Percentiles rank a stretch among this genome's conserved stretches.
Conservation (phyloP, 2,888 invertebrate genomes). For the Agrotis clavis region DNA sequence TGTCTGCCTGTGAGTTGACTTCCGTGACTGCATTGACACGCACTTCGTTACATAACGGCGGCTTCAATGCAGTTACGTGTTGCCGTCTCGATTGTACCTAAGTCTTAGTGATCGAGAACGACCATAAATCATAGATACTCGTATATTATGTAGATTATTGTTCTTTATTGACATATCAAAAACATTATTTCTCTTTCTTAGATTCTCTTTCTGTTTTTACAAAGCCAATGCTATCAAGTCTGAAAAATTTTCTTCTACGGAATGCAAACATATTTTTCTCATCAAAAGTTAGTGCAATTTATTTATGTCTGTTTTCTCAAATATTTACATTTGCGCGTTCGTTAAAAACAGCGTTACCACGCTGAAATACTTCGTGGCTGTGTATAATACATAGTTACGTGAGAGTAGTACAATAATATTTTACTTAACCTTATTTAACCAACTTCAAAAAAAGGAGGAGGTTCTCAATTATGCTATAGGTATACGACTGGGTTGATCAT, state of each 20-base stretch:
- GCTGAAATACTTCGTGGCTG: slow-evolving; percentile 1
- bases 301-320: neutral
- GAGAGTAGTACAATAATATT: neutral
- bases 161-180: no score
- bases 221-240: neutral
- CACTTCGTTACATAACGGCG: slow-evolving; percentile 23
- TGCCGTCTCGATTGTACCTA: slow-evolving; percentile 12
- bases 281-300: neutral
- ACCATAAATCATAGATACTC: neutral
- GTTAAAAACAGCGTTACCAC: neutral
- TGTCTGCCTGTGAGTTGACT: slow-evolving; percentile 33
- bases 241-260: neutral
- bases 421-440: no score
- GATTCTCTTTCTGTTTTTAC: neutral
- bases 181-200: neutral
- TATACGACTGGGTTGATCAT: no score
- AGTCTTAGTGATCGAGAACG: neutral
- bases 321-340: slow-evolving; percentile 4
- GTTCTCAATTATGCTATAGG: no score
- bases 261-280: neutral
- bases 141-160: no score
- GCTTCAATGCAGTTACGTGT: slow-evolving; percentile 49
- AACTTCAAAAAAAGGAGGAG: no score
- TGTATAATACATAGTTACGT: neutral
- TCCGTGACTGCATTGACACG: slow-evolving; percentile 47